phyloP scores from a whole-genome alignment of 2,797 vertebrate species.

The Prunella strophiata region DNA sequence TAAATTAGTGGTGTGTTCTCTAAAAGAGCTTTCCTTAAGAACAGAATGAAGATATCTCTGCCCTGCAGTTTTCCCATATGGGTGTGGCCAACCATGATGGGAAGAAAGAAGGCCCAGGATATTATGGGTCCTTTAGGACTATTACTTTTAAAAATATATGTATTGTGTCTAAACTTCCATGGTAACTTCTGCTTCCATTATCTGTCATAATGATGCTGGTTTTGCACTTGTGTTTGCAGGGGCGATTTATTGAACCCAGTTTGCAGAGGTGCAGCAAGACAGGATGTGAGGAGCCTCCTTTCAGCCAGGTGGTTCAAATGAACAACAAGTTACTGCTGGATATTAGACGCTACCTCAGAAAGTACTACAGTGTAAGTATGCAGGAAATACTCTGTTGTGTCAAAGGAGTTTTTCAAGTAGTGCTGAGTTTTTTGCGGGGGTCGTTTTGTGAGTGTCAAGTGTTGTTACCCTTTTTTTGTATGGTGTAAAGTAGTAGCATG shows the following conservation, averaged over 20 bases:
- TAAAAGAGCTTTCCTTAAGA: not conserved
- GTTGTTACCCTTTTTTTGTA: not conserved
- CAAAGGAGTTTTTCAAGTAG: not conserved
- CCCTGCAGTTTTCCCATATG: not conserved
- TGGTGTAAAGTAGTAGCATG: not conserved
- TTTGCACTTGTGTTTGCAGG: conserved; percentile 74
- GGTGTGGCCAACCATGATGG: not conserved
- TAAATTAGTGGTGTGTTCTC: not conserved
- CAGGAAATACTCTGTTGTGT: not conserved
- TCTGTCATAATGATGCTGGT: not conserved
- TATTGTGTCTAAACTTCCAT: not conserved
- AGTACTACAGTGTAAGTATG: conserved; percentile 82
- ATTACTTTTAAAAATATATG: not conserved
- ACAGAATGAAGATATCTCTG: not conserved
- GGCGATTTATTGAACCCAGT: conserved; percentile 83
- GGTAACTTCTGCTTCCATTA: not conserved
- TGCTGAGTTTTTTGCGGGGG: not conserved
- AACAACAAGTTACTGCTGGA: conserved; percentile 90
- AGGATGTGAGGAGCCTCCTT: conserved; percentile 81
- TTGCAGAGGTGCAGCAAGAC: conserved; percentile 88
- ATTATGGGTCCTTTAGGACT: not conserved
- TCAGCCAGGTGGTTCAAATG: conserved; percentile 79
- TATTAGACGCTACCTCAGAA: conserved; percentile 87
- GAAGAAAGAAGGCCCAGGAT: not conserved
- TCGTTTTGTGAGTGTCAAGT: not conserved